A percentile compares a stretch with the other conserved stretches of the same genome.
These are phyloP conservation scores for Meghimatium bilineatum DNA, from an alignment of 2,888 invertebrate species.

Conservation along the genomic window DNA sequence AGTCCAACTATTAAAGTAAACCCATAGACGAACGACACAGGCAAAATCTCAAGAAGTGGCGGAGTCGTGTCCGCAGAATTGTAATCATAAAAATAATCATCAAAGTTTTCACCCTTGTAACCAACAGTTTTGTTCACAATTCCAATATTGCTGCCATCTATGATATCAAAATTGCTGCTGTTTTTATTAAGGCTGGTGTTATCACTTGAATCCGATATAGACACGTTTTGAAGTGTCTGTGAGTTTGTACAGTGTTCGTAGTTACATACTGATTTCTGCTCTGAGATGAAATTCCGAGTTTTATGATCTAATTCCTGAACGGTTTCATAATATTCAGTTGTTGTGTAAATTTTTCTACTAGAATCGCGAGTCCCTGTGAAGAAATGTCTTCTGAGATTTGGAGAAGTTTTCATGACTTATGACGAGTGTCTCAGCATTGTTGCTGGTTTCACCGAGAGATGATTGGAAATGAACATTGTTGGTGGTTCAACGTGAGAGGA, in stretches of 20 bases:
- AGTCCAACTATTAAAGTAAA: conserved; percentile 48
- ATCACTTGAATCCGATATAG: background rate
- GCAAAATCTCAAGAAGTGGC: conserved; percentile 46
- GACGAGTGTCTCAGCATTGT: background rate
- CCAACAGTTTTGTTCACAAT: background rate
- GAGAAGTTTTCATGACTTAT: background rate
- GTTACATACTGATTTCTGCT: background rate
- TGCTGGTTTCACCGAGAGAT: background rate
- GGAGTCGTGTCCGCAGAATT: conserved; percentile 11
- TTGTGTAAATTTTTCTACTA: no score
- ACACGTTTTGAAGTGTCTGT: background rate
- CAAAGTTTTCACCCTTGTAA: background rate
- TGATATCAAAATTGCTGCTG: background rate
- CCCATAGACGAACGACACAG: conserved; percentile 49
- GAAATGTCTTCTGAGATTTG: background rate
- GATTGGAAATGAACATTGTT: no score
- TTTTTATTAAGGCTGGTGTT: background rate
- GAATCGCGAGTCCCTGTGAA: background rate
- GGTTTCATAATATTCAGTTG: no score
- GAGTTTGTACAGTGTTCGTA: no score
- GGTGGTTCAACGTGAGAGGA: no score
- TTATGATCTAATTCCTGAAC: background rate
- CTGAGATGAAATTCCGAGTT: background rate
- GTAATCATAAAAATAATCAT: conserved; percentile 48
- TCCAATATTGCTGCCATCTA: background rate